Percentiles rank a stretch among this genome's conserved stretches.
Evolutionary conservation across 2,113 vertebrate genomes (phyloP).

Genomic region (Campylorhamphus procurvoides): DNA sequence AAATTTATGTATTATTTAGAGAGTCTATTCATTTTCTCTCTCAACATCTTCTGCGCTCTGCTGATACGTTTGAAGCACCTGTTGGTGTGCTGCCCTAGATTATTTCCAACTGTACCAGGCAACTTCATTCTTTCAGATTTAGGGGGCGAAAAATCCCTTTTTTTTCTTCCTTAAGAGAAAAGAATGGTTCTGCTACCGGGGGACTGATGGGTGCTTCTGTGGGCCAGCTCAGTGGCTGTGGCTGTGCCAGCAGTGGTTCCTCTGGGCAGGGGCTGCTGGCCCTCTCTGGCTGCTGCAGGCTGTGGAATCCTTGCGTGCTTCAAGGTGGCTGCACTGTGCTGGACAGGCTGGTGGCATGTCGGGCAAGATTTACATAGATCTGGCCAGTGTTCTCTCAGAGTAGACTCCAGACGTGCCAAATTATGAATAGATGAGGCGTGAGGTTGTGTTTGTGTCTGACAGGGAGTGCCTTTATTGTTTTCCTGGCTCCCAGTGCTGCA

Average conservation of each 20-base stretch:
- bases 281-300: neutral
- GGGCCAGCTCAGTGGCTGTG: neutral
- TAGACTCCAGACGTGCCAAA: neutral
- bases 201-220: neutral
- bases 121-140: neutral
- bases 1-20: constrained; percentile 52
- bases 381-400: neutral
- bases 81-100: constrained; percentile 35
- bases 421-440: neutral
- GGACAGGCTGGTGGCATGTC: neutral
- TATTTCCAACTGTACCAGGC: neutral
- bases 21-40: constrained; percentile 32
- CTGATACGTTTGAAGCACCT: neutral
- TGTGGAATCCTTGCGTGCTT: neutral
- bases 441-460: rapidly evolving
- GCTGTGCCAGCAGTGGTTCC: neutral
- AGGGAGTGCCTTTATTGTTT: neutral
- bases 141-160: rapidly evolving
- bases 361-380: neutral
- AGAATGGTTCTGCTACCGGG: neutral
- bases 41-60: neutral
- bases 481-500: neutral
- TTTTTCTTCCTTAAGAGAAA: neutral
- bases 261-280: neutral
- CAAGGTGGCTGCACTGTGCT: neutral